Evolutionary conservation across 35 echinoderm and acorn worm genomes (phyloP), one percentile per base, ranked within the genome.

Genomic region (Lytechinus pictus): DNA sequence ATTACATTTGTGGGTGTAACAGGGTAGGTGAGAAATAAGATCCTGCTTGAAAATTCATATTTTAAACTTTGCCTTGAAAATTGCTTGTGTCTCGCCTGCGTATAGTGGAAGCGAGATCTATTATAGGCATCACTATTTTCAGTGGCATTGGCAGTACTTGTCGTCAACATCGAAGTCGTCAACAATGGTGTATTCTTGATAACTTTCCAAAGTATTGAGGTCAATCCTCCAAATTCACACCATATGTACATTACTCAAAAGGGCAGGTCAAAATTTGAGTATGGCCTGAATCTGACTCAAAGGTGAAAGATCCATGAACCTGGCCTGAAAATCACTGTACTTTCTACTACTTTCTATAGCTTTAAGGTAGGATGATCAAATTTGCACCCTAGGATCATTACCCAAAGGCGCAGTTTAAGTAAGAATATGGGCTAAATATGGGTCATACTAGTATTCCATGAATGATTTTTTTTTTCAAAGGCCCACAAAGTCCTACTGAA

Each of bases 401-500:
- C 86, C 86, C 86, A 87, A 87, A 87, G 86, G 86, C 86, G 29
- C 86, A 87, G 86, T 87, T 87, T 87, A 87, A 53, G 87, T 89
- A 13, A 28, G 52, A 89, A 89, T 89, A 89, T 89, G 87, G 87
- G 87, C 12, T 89, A 28, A 89, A 89, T 89, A 29, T 89, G 87
- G 87, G 52, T 89, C 87, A 89, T 28, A 89, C 87, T 89, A 89
- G 87, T 89, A 89, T 89, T 89, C 87, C 27, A 53, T 89, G 87
- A 89, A 89, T 89, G 3, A 89, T 53, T 89, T 16, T 24, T 51
- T 28, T 89, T 89, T 89, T 89, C 87, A 89, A 89, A 89, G n/a
- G 27, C 87, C 87, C 21, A 44, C 86, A 89, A 89, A 28, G 9
- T 89, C 27, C 87, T 89, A 89, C 87, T 89, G 87, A 89, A 89